A percentile compares a stretch with the other conserved stretches of the same genome.
Conservation (phyloP, 2,888 invertebrate species). For the Anoncus sp. region DNA sequence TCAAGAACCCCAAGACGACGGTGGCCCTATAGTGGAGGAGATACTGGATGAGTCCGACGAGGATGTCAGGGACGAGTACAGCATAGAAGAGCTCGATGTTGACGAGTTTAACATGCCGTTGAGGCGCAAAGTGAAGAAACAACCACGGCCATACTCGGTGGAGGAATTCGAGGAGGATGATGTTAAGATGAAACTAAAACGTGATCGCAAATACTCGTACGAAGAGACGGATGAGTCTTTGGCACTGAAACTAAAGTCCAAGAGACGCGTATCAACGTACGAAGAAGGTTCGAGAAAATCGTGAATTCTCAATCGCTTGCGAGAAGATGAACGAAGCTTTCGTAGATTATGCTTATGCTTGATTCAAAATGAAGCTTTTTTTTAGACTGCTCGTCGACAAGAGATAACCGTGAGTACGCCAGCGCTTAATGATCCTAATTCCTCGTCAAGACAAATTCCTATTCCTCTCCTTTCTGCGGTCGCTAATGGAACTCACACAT, state of each 20-base stretch:
- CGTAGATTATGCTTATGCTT: slow-evolving; percentile 57
- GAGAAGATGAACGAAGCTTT: slow-evolving; percentile 66
- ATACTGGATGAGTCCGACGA: slow-evolving; percentile 87
- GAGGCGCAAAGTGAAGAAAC: slow-evolving; percentile 75
- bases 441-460: slow-evolving; percentile 46
- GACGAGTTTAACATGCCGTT: slow-evolving; percentile 81
- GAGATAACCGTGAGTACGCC: slow-evolving; percentile 71
- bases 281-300: slow-evolving; percentile 86
- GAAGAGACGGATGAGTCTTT: slow-evolving; percentile 87
- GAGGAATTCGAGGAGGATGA: slow-evolving; percentile 85
- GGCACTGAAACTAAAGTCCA: slow-evolving; percentile 89
- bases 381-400: slow-evolving; percentile 47
- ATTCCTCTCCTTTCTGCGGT: slow-evolving; percentile 57
- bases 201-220: slow-evolving; percentile 83
- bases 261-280: slow-evolving; percentile 87
- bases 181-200: slow-evolving; percentile 81
- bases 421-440: slow-evolving; percentile 52
- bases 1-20: slow-evolving; percentile 87
- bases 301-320: slow-evolving; percentile 39
- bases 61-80: slow-evolving; percentile 85
- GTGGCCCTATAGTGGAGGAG: slow-evolving; percentile 86
- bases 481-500: slow-evolving; percentile 59
- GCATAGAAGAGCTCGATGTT: slow-evolving; percentile 78
- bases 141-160: slow-evolving; percentile 82
- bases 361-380: slow-evolving; percentile 59